phyloP scores from a whole-genome alignment of 2,888 invertebrate genomes.

The Lasioglossum leucozonium region DNA sequence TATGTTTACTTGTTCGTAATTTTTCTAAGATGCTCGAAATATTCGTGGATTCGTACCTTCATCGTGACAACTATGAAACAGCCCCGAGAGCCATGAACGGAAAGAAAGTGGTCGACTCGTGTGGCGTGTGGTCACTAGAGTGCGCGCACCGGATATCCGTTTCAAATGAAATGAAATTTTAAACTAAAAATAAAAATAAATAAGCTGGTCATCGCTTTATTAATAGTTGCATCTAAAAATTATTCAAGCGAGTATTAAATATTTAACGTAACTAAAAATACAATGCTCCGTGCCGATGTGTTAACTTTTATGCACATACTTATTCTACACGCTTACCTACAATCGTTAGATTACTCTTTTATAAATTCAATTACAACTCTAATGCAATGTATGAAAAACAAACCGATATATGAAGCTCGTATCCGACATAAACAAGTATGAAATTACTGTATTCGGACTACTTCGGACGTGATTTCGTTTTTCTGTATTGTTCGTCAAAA shows the following conservation, averaged over 20 bases:
- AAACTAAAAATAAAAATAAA: slow-evolving; percentile 35
- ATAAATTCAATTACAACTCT: neutral
- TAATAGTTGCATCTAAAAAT: neutral
- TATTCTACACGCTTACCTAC: neutral
- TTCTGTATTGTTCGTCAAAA: neutral
- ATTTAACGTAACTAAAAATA: neutral
- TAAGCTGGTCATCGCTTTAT: neutral
- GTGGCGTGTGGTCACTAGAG: slow-evolving; percentile 27
- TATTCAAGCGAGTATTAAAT: neutral
- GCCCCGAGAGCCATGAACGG: slow-evolving; percentile 73
- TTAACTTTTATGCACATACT: neutral
- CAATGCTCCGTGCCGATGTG: neutral
- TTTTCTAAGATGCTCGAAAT: slow-evolving; percentile 54
- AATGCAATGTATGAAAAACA: neutral
- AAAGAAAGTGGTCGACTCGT: slow-evolving; percentile 56
- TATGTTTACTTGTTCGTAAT: neutral
- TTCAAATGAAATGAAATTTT: slow-evolving; percentile 37
- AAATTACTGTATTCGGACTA: neutral
- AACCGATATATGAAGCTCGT: neutral
- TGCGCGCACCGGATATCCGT: slow-evolving; percentile 61
- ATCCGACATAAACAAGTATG: neutral
- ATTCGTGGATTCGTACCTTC: slow-evolving; percentile 72
- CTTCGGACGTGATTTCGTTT: neutral
- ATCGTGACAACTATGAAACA: slow-evolving; percentile 70
- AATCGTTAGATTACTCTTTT: neutral